These are phyloP conservation scores for Setophaga petechia DNA, from an alignment of 2,113 vertebrate genomes.

Conservation along the genomic window DNA sequence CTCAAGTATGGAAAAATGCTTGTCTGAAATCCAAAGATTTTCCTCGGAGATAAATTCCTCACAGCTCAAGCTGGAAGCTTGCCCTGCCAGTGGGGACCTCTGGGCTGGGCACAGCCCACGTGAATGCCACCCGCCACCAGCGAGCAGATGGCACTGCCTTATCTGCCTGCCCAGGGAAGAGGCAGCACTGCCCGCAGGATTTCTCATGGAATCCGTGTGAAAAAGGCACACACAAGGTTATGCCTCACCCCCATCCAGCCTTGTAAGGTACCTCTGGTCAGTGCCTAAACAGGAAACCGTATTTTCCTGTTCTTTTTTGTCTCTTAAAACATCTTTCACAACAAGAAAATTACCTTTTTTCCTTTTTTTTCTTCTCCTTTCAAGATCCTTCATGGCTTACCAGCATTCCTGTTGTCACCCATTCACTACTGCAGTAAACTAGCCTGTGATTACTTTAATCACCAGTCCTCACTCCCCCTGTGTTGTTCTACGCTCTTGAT, in stretches of 20 bases:
- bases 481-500: neutral
- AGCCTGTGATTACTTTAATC: neutral
- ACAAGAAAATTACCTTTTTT: neutral
- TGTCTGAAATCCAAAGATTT: neutral
- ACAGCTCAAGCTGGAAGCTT: neutral
- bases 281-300: neutral
- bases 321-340: neutral
- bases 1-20: neutral
- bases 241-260: neutral
- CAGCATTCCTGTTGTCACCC: neutral
- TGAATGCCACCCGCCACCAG: neutral
- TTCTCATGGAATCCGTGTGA: neutral
- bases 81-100: neutral
- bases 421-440: neutral
- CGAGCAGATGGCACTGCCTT: neutral
- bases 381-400: neutral
- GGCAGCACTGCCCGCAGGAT: neutral
- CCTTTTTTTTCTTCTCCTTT: neutral
- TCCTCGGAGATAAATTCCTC: neutral
- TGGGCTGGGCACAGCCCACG: neutral
- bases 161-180: neutral
- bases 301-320: neutral
- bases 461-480: neutral
- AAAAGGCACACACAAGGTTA: neutral
- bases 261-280: accelerated